Evolutionary conservation across 2,888 invertebrate species (phyloP).

Genomic region (Cheilosia grossa): DNA sequence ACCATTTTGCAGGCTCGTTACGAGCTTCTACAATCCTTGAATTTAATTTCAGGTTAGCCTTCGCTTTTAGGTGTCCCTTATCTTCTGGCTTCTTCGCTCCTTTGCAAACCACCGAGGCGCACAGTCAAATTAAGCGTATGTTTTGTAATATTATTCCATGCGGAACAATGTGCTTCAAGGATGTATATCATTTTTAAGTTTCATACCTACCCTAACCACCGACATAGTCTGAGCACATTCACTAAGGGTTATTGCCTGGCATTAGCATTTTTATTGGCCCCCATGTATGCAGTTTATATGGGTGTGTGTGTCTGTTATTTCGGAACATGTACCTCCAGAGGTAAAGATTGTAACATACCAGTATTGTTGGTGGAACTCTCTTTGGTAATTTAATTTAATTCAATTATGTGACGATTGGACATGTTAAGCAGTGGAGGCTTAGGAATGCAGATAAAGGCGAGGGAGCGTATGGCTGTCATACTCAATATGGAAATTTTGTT

Average conservation of each 20-base stretch:
- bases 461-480: neutral
- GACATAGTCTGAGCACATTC: conserved; percentile 60
- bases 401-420: conserved; percentile 68
- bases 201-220: conserved; percentile 11
- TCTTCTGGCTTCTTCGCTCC: conserved; percentile 12
- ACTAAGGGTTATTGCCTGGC: conserved; percentile 73
- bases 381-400: conserved; percentile 61
- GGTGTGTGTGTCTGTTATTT: conserved; percentile 49
- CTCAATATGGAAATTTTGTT: conserved; percentile 10
- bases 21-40: conserved; percentile 46
- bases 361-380: conserved; percentile 55
- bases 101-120: conserved; percentile 25
- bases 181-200: conserved; percentile 71
- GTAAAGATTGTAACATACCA: conserved; percentile 34
- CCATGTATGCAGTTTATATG: conserved; percentile 33
- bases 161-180: conserved; percentile 72
- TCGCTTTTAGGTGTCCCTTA: conserved; percentile 42
- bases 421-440: conserved; percentile 19
- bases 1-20: conserved; percentile 53
- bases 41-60: conserved; percentile 59
- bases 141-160: conserved; percentile 61
- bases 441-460: neutral
- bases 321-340: conserved; percentile 48
- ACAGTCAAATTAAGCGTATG: conserved; percentile 66
- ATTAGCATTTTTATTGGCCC: conserved; percentile 73